These are phyloP conservation scores for Thunnus albacares DNA, from an alignment of 2,797 vertebrate genomes.

Conservation along the genomic window DNA sequence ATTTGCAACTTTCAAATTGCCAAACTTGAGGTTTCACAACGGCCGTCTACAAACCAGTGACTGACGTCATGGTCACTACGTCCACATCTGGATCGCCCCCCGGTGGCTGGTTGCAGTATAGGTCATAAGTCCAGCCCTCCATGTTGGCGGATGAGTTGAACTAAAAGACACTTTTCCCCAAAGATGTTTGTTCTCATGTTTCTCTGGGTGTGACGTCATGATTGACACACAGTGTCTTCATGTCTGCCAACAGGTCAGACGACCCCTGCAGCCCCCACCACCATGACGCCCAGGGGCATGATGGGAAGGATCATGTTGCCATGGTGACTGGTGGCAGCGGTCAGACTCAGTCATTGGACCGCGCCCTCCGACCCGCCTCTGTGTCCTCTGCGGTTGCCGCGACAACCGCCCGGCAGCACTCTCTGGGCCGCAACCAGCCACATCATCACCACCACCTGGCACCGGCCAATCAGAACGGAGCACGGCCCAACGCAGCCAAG, in stretches of 20 bases:
- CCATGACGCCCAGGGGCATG: slow-evolving; percentile 77
- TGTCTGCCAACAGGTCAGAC: slow-evolving; percentile 80
- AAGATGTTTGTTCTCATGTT: too few species aligned
- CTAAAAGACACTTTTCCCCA: too few species aligned
- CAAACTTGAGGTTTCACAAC: too few species aligned
- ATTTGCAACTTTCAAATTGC: too few species aligned
- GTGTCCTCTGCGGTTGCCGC: slow-evolving; percentile 10
- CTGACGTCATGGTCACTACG: too few species aligned
- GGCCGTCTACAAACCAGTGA: too few species aligned
- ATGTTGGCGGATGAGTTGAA: too few species aligned
- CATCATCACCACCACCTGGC: slow-evolving; percentile 65
- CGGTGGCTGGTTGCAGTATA: too few species aligned
- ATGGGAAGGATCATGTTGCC: slow-evolving; percentile 85
- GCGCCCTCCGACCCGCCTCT: slow-evolving; percentile 79
- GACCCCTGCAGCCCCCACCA: slow-evolving; percentile 86
- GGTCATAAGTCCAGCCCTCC: too few species aligned
- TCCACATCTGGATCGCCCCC: too few species aligned
- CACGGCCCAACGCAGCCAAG: slow-evolving; percentile 76
- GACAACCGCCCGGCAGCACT: slow-evolving; percentile 84
- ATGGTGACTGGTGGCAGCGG: slow-evolving; percentile 20
- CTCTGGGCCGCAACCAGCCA: slow-evolving; percentile 85
- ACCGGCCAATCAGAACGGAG: slow-evolving; percentile 62
- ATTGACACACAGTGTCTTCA: too few species aligned
- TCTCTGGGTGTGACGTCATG: too few species aligned
- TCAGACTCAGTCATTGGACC: slow-evolving; percentile 87